Percentiles rank a stretch among this genome's conserved stretches.
These are phyloP conservation scores for Heteractis magnifica DNA, from an alignment of 92 coral and sea anemone species.

Conservation along the genomic window DNA sequence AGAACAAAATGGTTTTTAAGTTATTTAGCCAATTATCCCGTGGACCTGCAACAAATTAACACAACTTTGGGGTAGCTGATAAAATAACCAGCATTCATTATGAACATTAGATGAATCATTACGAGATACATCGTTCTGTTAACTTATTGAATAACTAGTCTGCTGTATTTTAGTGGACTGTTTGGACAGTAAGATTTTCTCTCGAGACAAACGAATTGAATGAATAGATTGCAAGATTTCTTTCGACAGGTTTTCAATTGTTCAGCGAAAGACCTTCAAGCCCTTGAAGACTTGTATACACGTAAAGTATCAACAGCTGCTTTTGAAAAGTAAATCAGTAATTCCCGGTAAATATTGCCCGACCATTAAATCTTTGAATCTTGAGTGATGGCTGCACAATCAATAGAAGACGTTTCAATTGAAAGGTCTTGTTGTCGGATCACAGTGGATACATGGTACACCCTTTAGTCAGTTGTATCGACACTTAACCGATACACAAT, in stretches of 20 bases:
- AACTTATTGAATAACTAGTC: not conserved
- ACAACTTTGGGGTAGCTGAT: not conserved
- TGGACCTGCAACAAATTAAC: not conserved
- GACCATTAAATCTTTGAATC: conserved; percentile 5
- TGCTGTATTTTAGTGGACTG: not conserved
- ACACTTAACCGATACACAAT: conserved; percentile 23
- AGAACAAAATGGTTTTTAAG: not conserved
- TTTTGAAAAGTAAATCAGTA: not conserved
- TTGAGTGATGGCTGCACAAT: not conserved
- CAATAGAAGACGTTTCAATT: conserved; percentile 3
- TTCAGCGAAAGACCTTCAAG: not conserved
- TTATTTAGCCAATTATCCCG: not conserved
- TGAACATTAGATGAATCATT: not conserved
- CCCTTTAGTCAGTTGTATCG: conserved; percentile 32
- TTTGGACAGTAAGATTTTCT: not conserved
- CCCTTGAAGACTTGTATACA: not conserved
- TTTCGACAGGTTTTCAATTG: not conserved
- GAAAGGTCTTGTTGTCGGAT: not conserved
- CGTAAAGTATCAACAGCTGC: not conserved
- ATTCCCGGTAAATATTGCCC: conserved; percentile 9
- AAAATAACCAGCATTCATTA: conserved; percentile 1
- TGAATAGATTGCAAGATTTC: not conserved
- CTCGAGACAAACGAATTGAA: not conserved
- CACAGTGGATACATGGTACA: not conserved
- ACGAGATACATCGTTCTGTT: not conserved